phyloP scores from a whole-genome alignment of 2,113 vertebrate species.

The Furnarius figulus region DNA sequence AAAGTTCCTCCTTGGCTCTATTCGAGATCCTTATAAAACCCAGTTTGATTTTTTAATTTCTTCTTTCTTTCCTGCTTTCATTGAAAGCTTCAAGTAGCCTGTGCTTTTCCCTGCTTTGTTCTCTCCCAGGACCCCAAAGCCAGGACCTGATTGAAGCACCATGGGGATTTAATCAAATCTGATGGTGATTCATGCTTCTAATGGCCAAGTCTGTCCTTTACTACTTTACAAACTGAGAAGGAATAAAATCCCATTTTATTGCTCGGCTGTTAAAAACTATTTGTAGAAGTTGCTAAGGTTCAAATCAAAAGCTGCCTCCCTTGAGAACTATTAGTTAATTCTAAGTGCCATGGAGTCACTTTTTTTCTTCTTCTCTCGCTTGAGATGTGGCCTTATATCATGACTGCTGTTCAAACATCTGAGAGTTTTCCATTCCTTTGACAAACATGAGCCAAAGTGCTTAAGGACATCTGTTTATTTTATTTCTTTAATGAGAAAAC shows the following conservation, averaged over 20 bases:
- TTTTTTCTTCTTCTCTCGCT: slow-evolving; percentile 44
- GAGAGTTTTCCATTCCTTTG: slow-evolving; percentile 76
- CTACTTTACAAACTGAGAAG: slow-evolving; percentile 66
- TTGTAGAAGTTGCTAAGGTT: slow-evolving; percentile 77
- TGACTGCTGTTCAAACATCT: slow-evolving; percentile 68
- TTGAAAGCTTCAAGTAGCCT: background rate
- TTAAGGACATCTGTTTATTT: slow-evolving; percentile 87
- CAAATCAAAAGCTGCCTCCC: slow-evolving; percentile 69
- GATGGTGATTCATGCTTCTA: slow-evolving; percentile 48
- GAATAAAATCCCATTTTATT: slow-evolving; percentile 67
- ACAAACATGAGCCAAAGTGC: slow-evolving; percentile 84
- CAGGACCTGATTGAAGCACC: background rate
- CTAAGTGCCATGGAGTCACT: slow-evolving; percentile 40
- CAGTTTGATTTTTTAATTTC: background rate
- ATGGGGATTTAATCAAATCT: slow-evolving; percentile 58
- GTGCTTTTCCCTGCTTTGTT: slow-evolving; percentile 3
- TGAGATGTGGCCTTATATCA: slow-evolving; percentile 68
- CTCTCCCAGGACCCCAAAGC: slow-evolving; percentile 1
- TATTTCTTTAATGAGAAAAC: slow-evolving; percentile 87
- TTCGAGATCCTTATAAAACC: background rate
- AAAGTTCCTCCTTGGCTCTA: slow-evolving; percentile 17
- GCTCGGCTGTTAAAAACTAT: slow-evolving; percentile 71
- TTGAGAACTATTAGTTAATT: slow-evolving; percentile 73
- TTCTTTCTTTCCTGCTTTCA: background rate
- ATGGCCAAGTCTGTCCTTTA: slow-evolving; percentile 42